Conservation (phyloP, 2,797 vertebrate genomes). For the Tadarida brasiliensis region DNA sequence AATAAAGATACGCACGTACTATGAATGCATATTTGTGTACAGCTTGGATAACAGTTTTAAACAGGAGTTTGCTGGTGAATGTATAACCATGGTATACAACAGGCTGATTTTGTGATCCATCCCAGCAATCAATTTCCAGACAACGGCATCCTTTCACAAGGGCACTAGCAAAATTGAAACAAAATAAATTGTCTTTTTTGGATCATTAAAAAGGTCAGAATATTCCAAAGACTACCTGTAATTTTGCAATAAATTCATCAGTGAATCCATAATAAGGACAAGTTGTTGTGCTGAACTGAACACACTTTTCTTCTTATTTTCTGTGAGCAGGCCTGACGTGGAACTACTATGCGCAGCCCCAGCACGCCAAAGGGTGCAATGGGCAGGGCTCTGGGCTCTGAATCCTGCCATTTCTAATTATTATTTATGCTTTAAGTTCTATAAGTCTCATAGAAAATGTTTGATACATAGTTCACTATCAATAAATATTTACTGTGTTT, state of each 20-base stretch:
- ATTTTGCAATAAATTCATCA: background rate
- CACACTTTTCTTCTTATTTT: background rate
- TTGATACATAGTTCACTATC: background rate
- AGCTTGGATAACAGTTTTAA: constrained; percentile 91
- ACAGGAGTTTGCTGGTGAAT: constrained; percentile 93
- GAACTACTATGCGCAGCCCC: background rate
- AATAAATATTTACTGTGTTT: background rate
- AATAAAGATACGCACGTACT: constrained; percentile 85
- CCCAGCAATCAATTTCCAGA: constrained; percentile 96
- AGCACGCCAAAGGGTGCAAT: background rate
- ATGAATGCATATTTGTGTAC: constrained; percentile 91
- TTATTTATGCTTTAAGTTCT: background rate
- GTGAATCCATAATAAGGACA: background rate
- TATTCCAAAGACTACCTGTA: background rate
- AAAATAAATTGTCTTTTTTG: constrained; percentile 41
- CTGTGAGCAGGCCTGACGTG: background rate
- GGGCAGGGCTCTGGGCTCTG: no score
- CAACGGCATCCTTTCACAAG: constrained; percentile 94
- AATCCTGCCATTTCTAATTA: background rate
- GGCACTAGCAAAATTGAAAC: constrained; percentile 86
- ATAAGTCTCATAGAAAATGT: background rate
- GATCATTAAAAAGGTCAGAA: background rate
- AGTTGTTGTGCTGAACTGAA: background rate
- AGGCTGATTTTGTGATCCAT: constrained; percentile 91
- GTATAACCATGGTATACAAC: constrained; percentile 94